phyloP scores from a whole-genome alignment of 2,797 vertebrate genomes.

The Oreortyx pictus region DNA sequence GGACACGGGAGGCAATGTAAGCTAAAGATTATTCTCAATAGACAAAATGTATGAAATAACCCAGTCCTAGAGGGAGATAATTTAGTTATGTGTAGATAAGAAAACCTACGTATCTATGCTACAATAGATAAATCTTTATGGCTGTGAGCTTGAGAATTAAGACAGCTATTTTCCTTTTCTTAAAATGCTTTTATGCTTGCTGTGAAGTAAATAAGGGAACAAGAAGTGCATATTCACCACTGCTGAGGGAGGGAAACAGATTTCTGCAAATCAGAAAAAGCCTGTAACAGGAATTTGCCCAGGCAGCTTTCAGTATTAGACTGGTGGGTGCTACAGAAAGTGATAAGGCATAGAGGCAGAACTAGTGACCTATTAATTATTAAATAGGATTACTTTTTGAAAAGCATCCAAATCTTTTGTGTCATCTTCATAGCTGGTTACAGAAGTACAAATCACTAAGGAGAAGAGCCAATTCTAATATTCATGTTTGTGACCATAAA shows the following conservation, averaged over 20 bases:
- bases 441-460: constrained; percentile 1
- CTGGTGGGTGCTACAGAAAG: background rate
- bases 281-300: background rate
- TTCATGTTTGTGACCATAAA: background rate
- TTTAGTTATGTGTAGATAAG: background rate
- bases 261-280: background rate
- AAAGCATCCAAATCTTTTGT: background rate
- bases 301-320: background rate
- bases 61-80: background rate
- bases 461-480: background rate
- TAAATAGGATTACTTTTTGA: background rate
- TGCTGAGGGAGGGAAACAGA: background rate
- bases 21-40: background rate
- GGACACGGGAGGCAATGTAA: background rate
- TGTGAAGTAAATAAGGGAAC: background rate
- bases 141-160: background rate
- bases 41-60: background rate
- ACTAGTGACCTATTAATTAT: background rate
- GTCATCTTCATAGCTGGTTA: background rate
- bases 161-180: background rate
- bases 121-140: background rate
- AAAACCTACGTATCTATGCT: background rate
- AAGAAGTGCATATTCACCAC: background rate
- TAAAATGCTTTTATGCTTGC: background rate
- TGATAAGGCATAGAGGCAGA: background rate